Evolutionary conservation across 2,888 invertebrate species (phyloP), one percentile per base, ranked within the genome.

Genomic region (Caenorhabditis panamensis): DNA sequence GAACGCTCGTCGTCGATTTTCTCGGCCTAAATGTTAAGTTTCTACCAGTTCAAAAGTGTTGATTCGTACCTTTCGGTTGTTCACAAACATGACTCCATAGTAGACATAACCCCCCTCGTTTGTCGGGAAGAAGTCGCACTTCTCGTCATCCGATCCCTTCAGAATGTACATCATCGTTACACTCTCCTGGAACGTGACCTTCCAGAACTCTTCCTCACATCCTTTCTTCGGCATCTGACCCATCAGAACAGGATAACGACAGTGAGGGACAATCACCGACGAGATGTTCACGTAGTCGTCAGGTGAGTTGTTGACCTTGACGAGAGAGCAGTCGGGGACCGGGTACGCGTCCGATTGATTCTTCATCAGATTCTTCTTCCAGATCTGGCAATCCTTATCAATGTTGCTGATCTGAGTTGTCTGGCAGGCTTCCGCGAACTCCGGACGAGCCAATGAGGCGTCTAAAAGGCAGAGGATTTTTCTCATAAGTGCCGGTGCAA

Each of bases 71-170:
- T 79, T 79, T 44, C 79, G 51, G 69, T 68, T 79, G 31, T 79
- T 79, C 31, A 79, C 69, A 64, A 79, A 79, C 79, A 79, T 79
- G 11, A 26, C 16, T n/a, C 79, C 79, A 36, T 79, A 68, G 44
- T 79, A 64, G n/a, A 63, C 47, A 22, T 58, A 79, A 0, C 49
- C 59, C 1, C 69, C 63, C 1, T 26, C 28, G 16, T 41, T 26
- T 2, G 54, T 37, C 13, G 79, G 79, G 18, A 79, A 79, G 64
- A 79, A 79, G 9, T 79, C 73, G 47, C 49, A 58, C 22, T 41
- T 51, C 41, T 49, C 75, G 24, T 64, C 69, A 37, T 79, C 79
- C 16, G 53, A 9, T 11, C 63, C 75, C 36, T 67, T 64, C 31
- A 79, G 44, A 49, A 79, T 53, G 31, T 79, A 75, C 59, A 79